Percentiles rank a stretch among this genome's conserved stretches.
These are phyloP conservation scores for Leptopilina syphax DNA, from an alignment of 2,888 invertebrate genomes.

Conservation along the genomic window DNA sequence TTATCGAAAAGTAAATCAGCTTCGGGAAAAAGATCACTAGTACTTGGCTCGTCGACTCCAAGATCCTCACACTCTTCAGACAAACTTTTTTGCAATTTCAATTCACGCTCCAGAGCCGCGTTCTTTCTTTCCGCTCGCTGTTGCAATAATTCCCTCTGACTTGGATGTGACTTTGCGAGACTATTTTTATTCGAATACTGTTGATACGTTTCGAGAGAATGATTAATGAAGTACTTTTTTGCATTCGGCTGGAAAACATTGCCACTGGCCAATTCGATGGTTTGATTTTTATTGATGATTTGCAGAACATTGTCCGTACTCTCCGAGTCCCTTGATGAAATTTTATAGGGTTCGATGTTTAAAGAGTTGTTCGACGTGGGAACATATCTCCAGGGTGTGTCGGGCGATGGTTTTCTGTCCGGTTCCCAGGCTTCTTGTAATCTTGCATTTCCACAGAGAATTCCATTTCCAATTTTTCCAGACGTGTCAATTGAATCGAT, in stretches of 20 bases:
- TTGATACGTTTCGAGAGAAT: conserved; percentile 70
- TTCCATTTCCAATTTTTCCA: conserved; percentile 72
- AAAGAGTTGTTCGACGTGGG: conserved; percentile 68
- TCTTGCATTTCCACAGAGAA: conserved; percentile 73
- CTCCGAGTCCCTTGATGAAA: conserved; percentile 65
- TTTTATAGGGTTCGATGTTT: conserved; percentile 68
- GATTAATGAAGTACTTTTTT: conserved; percentile 74
- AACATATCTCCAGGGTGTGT: conserved; percentile 74
- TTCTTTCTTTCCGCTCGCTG: conserved; percentile 76
- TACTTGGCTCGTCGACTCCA: conserved; percentile 88
- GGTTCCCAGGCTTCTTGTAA: conserved; percentile 75
- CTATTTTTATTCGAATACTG: conserved; percentile 63
- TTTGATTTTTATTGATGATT: conserved; percentile 72
- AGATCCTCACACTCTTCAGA: conserved; percentile 89
- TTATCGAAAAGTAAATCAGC: conserved; percentile 85
- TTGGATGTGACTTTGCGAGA: conserved; percentile 56
- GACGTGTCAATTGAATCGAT: conserved; percentile 63
- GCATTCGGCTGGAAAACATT: conserved; percentile 67
- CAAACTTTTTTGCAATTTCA: conserved; percentile 83
- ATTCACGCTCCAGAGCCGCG: conserved; percentile 79
- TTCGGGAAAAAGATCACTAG: conserved; percentile 87
- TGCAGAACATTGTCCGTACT: conserved; percentile 70
- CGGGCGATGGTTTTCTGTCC: conserved; percentile 72
- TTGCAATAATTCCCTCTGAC: conserved; percentile 69
- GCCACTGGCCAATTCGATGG: conserved; percentile 70